These are phyloP conservation scores for Sapajus apella DNA, from an alignment of 2,113 vertebrate genomes.

Conservation along the genomic window DNA sequence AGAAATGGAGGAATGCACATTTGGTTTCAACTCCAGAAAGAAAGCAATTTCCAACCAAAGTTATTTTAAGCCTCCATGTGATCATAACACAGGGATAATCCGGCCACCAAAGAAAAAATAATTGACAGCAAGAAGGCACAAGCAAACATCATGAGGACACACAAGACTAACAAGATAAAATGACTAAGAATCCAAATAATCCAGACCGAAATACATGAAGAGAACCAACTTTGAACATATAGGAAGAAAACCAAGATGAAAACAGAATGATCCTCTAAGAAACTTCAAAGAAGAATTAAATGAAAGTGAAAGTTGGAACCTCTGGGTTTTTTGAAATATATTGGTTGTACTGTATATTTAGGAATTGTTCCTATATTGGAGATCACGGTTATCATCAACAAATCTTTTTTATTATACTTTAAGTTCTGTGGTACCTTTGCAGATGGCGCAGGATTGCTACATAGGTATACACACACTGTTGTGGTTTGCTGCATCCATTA, in stretches of 20 bases:
- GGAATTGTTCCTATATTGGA: conserved; percentile 15
- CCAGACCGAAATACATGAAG: not conserved
- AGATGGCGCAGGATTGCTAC: too few relatives aligned
- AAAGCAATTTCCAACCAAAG: not conserved
- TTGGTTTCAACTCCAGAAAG: not conserved
- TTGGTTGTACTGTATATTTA: not conserved
- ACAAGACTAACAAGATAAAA: not conserved
- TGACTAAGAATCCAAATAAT: not conserved
- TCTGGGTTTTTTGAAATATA: conserved; percentile 4
- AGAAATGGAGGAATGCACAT: not conserved
- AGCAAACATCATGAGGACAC: not conserved
- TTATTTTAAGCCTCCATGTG: not conserved
- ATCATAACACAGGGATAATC: not conserved
- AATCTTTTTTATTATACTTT: not conserved
- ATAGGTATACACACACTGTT: too few relatives aligned
- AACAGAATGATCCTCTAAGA: not conserved
- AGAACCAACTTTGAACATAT: not conserved
- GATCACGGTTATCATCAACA: not conserved
- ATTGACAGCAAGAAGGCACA: not conserved
- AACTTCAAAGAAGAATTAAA: not conserved
- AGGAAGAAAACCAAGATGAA: not conserved
- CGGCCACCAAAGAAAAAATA: not conserved
- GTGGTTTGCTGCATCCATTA: too few relatives aligned
- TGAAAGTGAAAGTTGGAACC: not conserved
- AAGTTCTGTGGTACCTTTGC: too few relatives aligned